Conservation (phyloP, 1,140 invertebrate genomes). For the Drosophila auraria region DNA sequence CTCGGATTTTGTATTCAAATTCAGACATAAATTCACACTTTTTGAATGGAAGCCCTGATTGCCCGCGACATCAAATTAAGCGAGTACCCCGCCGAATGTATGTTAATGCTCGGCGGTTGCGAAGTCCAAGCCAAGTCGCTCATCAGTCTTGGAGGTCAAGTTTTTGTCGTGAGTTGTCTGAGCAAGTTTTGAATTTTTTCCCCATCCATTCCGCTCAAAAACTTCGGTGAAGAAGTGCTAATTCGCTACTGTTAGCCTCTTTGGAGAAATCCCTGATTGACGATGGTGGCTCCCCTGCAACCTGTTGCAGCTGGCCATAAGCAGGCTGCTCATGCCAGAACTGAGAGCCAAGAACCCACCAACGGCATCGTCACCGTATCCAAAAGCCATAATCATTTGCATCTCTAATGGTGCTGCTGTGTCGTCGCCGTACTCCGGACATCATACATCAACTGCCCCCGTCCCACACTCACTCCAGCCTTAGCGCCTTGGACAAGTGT, state of each 20-base stretch:
- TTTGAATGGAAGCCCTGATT: conserved; percentile 38
- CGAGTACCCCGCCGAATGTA: conserved; percentile 52
- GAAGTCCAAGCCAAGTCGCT: conserved; percentile 21
- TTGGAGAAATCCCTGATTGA: conserved; percentile 2
- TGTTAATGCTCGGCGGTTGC: conserved; percentile 63
- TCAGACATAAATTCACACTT: conserved; percentile 3
- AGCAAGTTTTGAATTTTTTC: conserved; percentile 34
- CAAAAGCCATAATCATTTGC: conserved; percentile 80
- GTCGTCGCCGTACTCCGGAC: conserved; percentile 37
- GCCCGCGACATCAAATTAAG: conserved; percentile 28
- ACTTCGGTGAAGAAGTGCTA: conserved; percentile 6
- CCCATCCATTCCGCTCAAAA: neutral
- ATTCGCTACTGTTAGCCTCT: conserved; percentile 5
- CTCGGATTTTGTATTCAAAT: conserved; percentile 26
- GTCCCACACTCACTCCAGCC: neutral
- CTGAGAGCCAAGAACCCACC: conserved; percentile 7
- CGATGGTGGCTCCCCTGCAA: conserved; percentile 2
- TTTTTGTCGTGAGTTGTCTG: conserved; percentile 43
- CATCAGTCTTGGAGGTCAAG: conserved; percentile 49
- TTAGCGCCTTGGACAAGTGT: conserved; percentile 43
- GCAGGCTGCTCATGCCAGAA: conserved; percentile 2
- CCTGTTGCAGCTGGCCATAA: conserved; percentile 27
- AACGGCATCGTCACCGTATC: conserved; percentile 45
- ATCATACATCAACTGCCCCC: conserved; percentile 69
- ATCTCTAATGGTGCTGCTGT: conserved; percentile 70